Conservation (phyloP, 2,888 invertebrate species). For the Plebejus anna region DNA sequence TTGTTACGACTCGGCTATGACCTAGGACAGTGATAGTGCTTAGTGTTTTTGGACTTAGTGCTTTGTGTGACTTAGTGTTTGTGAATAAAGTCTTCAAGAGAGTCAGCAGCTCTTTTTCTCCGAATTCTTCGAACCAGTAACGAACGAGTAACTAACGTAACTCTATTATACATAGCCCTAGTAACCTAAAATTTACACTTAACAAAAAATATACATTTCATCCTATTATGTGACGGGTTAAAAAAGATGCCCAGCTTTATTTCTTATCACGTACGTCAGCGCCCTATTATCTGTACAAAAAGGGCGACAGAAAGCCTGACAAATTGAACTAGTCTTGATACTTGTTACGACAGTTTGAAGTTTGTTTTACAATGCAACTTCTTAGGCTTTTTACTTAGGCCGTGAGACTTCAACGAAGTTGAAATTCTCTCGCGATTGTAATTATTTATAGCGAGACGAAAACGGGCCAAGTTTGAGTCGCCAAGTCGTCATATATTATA, state of each 20-base stretch:
- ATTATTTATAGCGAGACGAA: not conserved
- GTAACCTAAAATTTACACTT: too few relatives aligned
- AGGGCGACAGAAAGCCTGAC: not conserved
- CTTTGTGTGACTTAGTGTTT: too few relatives aligned
- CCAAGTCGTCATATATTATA: too few relatives aligned
- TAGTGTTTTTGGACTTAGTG: too few relatives aligned
- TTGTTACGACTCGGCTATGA: too few relatives aligned
- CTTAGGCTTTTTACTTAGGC: not conserved
- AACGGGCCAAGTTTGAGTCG: not conserved
- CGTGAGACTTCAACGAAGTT: not conserved
- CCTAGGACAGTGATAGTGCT: too few relatives aligned
- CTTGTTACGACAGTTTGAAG: not conserved
- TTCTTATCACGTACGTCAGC: conserved; percentile 1
- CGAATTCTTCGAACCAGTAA: too few relatives aligned
- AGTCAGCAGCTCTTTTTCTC: too few relatives aligned
- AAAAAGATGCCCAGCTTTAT: not conserved
- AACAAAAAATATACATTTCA: not conserved
- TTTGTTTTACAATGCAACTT: conserved; percentile 11
- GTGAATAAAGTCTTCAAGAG: too few relatives aligned
- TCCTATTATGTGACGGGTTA: not conserved
- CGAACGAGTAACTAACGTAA: too few relatives aligned
- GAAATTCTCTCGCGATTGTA: not conserved
- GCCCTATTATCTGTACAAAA: conserved; percentile 1
- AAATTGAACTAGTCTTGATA: conserved; percentile 12
- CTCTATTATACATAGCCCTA: not conserved